phyloP scores from a whole-genome alignment of 2,888 invertebrate genomes.

The Lymantria dispar region DNA sequence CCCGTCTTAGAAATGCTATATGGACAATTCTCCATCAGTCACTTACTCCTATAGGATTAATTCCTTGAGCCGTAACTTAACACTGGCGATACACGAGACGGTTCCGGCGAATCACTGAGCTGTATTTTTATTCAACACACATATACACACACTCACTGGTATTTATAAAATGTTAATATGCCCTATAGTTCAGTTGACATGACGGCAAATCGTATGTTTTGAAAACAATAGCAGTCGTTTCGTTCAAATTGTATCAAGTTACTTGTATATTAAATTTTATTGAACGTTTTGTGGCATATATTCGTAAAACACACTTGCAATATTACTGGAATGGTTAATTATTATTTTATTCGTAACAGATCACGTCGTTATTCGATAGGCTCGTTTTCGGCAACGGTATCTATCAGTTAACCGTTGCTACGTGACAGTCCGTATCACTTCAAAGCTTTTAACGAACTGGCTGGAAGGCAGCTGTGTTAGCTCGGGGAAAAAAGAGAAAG shows the following conservation, averaged over 20 bases:
- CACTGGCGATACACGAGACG: constrained; percentile 60
- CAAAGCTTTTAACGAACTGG: constrained; percentile 73
- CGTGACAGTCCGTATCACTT: constrained; percentile 57
- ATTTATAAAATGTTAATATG: constrained; percentile 54
- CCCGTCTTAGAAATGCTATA: constrained; percentile 51
- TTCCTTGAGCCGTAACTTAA: constrained; percentile 48
- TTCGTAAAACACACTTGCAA: constrained; percentile 28
- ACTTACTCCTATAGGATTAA: constrained; percentile 50
- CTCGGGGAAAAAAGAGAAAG: constrained; percentile 75
- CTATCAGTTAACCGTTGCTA: constrained; percentile 41
- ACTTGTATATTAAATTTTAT: constrained; percentile 25
- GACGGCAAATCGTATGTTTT: constrained; percentile 63
- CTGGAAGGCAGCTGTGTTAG: constrained; percentile 69
- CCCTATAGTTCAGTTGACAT: constrained; percentile 57
- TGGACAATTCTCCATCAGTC: constrained; percentile 72
- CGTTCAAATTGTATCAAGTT: constrained; percentile 41
- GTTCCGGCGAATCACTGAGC: constrained; percentile 60
- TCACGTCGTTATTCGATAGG: constrained; percentile 57
- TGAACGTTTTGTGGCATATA: constrained; percentile 18
- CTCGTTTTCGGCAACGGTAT: constrained; percentile 58
- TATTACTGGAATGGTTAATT: constrained; percentile 32
- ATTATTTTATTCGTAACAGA: constrained; percentile 42
- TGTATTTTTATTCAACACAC: constrained; percentile 58
- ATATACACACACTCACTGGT: constrained; percentile 63
- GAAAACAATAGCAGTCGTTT: constrained; percentile 60